These are phyloP conservation scores for Schizothorax lantsangensis DNA, from an alignment of 2,797 vertebrate species.

Conservation along the genomic window DNA sequence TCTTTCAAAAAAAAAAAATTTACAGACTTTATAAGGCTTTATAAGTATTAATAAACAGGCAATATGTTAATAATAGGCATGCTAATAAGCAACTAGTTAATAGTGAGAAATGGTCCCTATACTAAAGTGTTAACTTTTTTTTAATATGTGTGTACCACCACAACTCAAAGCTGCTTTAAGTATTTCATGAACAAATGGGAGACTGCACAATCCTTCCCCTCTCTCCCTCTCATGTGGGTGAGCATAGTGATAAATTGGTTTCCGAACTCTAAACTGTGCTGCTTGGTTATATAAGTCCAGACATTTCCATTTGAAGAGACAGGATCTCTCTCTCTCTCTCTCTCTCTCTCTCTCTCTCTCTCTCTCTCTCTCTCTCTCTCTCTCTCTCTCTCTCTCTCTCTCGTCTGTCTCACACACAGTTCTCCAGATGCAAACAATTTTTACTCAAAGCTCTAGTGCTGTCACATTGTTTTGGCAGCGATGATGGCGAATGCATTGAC, in stretches of 20 bases:
- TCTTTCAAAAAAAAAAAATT: not conserved
- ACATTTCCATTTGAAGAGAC: slow-evolving; percentile 41
- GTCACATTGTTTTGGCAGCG: slow-evolving; percentile 13
- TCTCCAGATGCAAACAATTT: slow-evolving; percentile 20
- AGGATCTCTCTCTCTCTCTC: not conserved
- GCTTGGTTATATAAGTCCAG: slow-evolving; percentile 33
- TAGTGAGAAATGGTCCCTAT: not conserved
- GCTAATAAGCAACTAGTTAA: not conserved
- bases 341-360: not conserved
- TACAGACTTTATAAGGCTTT: not conserved
- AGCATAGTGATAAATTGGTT: slow-evolving; percentile 27
- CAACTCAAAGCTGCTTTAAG: not conserved
- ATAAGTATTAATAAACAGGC: not conserved
- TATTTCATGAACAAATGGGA: not conserved
- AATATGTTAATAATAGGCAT: too few relatives aligned
- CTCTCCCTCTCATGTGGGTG: slow-evolving; percentile 6
- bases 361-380: not conserved
- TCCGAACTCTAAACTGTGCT: slow-evolving; percentile 31
- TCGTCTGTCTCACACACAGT: not conserved
- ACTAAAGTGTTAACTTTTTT: too few relatives aligned
- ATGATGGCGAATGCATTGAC: slow-evolving; percentile 13
- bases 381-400: not conserved
- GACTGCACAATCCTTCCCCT: not conserved
- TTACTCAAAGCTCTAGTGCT: not conserved
- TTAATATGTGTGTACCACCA: not conserved